phyloP scores from a whole-genome alignment of 2,797 vertebrate genomes.

The Oreochromis mossambicus region DNA sequence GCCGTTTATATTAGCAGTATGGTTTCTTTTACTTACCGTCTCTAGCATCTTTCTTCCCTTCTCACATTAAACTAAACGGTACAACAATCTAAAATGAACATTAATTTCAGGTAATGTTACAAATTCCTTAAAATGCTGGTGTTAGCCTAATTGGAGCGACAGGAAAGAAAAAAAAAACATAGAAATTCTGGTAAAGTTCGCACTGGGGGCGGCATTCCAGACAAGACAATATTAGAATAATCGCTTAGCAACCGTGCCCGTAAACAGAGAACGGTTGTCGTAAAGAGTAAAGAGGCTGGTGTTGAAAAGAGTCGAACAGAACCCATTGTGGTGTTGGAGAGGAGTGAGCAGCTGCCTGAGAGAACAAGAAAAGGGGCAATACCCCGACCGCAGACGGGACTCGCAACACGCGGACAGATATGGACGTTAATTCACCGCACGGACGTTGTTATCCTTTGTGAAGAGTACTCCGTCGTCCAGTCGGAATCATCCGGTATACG shows the following conservation, averaged over 20 bases:
- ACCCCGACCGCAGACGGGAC: slow-evolving; percentile 19
- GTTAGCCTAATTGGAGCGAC: background rate
- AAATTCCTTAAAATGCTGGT: background rate
- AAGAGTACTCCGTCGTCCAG: slow-evolving; percentile 36
- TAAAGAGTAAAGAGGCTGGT: slow-evolving; percentile 58
- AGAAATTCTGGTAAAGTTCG: slow-evolving; percentile 23
- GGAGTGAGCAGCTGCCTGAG: slow-evolving; percentile 49
- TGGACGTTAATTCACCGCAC: slow-evolving; percentile 21
- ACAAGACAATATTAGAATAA: slow-evolving; percentile 47
- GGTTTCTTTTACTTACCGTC: background rate
- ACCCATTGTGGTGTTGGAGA: slow-evolving; percentile 72
- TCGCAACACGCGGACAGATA: slow-evolving; percentile 5
- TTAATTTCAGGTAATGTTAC: background rate
- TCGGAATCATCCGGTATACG: slow-evolving; percentile 48
- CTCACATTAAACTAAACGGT: background rate
- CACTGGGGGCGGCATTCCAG: slow-evolving; percentile 28
- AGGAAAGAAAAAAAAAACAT: background rate
- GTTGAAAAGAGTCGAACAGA: slow-evolving; percentile 72
- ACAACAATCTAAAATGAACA: background rate
- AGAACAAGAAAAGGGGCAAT: slow-evolving; percentile 26
- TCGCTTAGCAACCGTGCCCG: slow-evolving; percentile 72
- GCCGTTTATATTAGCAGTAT: background rate
- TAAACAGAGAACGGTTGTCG: slow-evolving; percentile 71
- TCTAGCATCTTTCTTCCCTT: background rate
- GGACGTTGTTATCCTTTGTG: slow-evolving; percentile 16